These are phyloP conservation scores for Riparia riparia DNA, from an alignment of 2,113 vertebrate genomes.

Conservation along the genomic window DNA sequence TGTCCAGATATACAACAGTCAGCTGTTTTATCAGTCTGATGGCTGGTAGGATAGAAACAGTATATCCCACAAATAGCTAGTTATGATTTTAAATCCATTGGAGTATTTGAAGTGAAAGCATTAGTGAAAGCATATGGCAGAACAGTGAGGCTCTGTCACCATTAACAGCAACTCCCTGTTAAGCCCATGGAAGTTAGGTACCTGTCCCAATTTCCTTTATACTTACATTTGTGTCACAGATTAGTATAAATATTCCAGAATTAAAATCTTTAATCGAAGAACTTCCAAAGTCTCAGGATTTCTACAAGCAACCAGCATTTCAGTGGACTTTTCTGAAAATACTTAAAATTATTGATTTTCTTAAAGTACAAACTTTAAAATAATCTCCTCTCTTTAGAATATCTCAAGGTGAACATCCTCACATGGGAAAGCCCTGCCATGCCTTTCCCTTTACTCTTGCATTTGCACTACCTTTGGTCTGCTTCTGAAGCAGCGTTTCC, in stretches of 20 bases:
- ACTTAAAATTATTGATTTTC: background rate
- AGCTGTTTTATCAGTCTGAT: background rate
- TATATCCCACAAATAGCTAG: background rate
- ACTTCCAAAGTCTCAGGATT: background rate
- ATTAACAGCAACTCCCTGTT: background rate
- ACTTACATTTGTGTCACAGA: background rate
- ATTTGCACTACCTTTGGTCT: background rate
- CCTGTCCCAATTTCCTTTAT: background rate
- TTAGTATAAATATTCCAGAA: background rate
- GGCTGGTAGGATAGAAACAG: background rate
- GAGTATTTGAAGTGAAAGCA: background rate
- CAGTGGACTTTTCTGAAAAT: background rate
- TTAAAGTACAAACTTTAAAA: background rate
- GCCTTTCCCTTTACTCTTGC: background rate
- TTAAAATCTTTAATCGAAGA: background rate
- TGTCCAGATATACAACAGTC: background rate
- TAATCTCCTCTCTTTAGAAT: background rate
- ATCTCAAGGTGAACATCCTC: background rate
- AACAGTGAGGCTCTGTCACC: background rate
- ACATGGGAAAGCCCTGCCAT: background rate
- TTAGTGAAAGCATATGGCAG: rapidly evolving
- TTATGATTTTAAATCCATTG: background rate
- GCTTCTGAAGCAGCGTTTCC: background rate
- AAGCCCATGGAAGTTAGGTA: background rate
- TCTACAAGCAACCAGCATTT: background rate